Evolutionary conservation across 2,113 vertebrate species (phyloP).

Genomic region (Pterocles orientalis): DNA sequence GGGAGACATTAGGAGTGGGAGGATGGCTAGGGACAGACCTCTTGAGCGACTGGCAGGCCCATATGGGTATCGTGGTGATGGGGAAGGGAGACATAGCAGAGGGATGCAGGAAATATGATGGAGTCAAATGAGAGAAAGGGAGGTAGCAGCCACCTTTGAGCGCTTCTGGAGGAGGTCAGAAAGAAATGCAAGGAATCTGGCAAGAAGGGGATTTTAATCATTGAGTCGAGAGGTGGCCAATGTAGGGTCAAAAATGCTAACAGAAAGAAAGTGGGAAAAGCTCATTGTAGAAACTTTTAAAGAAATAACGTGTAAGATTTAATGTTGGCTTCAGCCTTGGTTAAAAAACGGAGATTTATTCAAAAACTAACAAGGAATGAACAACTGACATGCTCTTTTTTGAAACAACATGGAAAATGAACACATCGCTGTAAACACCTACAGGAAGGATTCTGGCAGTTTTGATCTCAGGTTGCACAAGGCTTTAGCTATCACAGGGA

Average conservation of each 20-base stretch:
- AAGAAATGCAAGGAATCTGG: neutral
- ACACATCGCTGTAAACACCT: neutral
- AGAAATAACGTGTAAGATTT: neutral
- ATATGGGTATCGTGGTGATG: neutral
- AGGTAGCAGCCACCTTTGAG: neutral
- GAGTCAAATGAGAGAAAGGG: neutral
- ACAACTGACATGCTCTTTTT: fast-evolving
- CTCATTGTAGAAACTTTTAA: neutral
- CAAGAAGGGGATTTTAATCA: neutral
- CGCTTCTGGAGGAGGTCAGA: neutral
- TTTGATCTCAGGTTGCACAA: neutral
- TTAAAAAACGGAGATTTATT: neutral
- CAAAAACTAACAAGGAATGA: neutral
- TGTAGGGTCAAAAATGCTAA: neutral
- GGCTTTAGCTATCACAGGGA: neutral
- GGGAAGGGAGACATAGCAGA: neutral
- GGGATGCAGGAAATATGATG: neutral
- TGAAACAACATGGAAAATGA: neutral
- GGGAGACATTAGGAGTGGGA: neutral
- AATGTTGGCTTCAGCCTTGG: neutral
- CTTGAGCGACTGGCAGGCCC: neutral
- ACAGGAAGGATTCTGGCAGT: neutral
- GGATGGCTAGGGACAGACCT: neutral
- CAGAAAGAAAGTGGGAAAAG: neutral
- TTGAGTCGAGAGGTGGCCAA: neutral